phyloP scores from a whole-genome alignment of 2,888 invertebrate species.

The Saturnia japonica region DNA sequence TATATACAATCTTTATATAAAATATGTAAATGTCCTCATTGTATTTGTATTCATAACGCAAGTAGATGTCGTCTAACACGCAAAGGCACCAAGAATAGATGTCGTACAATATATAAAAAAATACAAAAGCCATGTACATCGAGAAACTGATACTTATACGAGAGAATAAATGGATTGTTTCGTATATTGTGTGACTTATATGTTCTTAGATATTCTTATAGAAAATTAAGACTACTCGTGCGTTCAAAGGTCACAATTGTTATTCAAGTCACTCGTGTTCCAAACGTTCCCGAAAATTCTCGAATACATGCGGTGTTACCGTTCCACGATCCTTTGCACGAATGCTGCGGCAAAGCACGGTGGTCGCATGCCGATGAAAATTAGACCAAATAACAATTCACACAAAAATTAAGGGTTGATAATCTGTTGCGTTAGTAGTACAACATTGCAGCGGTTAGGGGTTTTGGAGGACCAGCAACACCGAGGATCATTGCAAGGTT shows the following conservation, averaged over 20 bases:
- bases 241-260: conserved; percentile 42
- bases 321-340: conserved; percentile 21
- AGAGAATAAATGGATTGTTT: conserved; percentile 7
- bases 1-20: not conserved
- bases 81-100: not conserved
- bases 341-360: not conserved
- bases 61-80: not conserved
- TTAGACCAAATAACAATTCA: not conserved
- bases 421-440: too few species aligned
- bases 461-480: too few species aligned
- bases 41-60: not conserved
- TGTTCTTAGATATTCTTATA: conserved; percentile 24
- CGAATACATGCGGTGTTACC: conserved; percentile 30
- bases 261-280: conserved; percentile 42
- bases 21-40: not conserved
- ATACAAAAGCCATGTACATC: not conserved
- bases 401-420: not conserved
- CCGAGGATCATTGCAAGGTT: too few species aligned
- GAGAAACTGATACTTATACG: not conserved
- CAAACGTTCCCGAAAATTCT: conserved; percentile 36
- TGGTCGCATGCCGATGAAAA: not conserved
- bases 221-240: conserved; percentile 38
- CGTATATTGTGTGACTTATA: not conserved
- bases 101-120: not conserved
- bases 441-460: too few species aligned